A percentile compares a stretch with the other conserved stretches of the same genome.
Evolutionary conservation across 2,797 vertebrate species (phyloP).

Genomic region (Nannoperca australis): DNA sequence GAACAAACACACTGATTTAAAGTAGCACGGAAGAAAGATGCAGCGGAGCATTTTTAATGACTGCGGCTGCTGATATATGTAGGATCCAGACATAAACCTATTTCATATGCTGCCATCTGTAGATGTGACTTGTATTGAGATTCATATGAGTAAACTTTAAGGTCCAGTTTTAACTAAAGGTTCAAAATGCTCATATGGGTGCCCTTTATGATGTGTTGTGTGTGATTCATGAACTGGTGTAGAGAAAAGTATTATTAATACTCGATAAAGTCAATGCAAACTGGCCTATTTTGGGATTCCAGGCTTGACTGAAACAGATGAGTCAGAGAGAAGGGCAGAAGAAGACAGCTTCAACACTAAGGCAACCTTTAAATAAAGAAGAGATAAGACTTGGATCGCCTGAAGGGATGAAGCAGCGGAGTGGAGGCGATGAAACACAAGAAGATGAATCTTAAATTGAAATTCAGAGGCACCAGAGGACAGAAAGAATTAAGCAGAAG

Average conservation of each 20-base stretch:
- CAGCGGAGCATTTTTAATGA: slow-evolving; percentile 57
- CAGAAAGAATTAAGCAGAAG: slow-evolving; percentile 42
- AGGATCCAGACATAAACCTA: slow-evolving; percentile 18
- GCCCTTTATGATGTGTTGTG: slow-evolving; percentile 3
- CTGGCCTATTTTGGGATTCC: slow-evolving; percentile 38
- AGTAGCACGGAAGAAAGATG: slow-evolving; percentile 69
- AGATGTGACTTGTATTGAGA: slow-evolving; percentile 17
- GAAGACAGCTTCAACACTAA: slow-evolving; percentile 49
- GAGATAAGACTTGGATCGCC: slow-evolving; percentile 56
- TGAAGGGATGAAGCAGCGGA: slow-evolving; percentile 49
- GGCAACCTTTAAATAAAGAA: slow-evolving; percentile 64
- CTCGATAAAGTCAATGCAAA: slow-evolving; percentile 65
- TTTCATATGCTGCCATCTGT: slow-evolving; percentile 17
- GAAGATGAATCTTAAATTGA: slow-evolving; percentile 58
- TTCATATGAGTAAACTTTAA: slow-evolving; percentile 32
- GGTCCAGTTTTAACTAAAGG: slow-evolving; percentile 20
- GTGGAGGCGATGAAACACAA: slow-evolving; percentile 54
- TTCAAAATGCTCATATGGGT: slow-evolving; percentile 4
- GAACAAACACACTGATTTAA: slow-evolving; percentile 56
- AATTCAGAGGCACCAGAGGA: slow-evolving; percentile 59
- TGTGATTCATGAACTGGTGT: slow-evolving; percentile 4
- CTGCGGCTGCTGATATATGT: slow-evolving; percentile 15
- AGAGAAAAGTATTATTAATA: slow-evolving; percentile 24
- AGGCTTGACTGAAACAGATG: slow-evolving; percentile 33
- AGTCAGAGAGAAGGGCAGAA: slow-evolving; percentile 52